A percentile compares a stretch with the other conserved stretches of the same genome.
Evolutionary conservation across 2,797 vertebrate genomes (phyloP).

Genomic region (Lophura swinhoii): DNA sequence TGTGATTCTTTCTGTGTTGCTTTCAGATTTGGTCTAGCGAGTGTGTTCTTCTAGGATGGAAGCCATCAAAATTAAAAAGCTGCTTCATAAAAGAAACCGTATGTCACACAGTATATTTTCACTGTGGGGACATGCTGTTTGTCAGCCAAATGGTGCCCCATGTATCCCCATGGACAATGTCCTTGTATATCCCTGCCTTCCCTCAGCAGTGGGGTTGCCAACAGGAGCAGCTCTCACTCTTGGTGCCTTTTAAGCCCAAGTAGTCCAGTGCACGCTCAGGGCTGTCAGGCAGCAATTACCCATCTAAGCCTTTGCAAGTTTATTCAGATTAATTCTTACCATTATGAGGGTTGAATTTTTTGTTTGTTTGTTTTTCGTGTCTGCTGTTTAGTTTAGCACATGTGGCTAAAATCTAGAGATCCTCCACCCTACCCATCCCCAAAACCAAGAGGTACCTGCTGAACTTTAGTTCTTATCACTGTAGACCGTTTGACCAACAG

Average conservation of each 20-base stretch:
- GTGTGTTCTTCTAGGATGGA: neutral
- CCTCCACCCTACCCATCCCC: neutral
- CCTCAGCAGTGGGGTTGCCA: neutral
- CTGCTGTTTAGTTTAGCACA: neutral
- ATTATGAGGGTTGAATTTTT: neutral
- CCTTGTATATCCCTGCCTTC: neutral
- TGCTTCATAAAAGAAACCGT: neutral
- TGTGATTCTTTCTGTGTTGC: rapidly evolving
- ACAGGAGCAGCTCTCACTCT: neutral
- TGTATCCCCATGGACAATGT: neutral
- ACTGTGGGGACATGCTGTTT: neutral
- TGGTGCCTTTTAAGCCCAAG: neutral
- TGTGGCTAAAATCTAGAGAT: neutral
- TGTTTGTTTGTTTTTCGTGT: neutral
- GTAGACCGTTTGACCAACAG: neutral
- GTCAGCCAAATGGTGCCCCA: neutral
- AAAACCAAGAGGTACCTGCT: neutral
- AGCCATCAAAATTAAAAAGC: neutral
- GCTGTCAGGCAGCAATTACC: neutral
- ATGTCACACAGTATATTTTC: neutral
- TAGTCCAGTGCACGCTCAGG: neutral
- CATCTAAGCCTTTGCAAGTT: neutral
- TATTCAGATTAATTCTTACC: neutral
- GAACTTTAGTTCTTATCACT: neutral
- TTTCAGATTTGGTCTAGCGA: rapidly evolving